Conservation (phyloP, 2,888 invertebrate species). For the Tipula vernalis region DNA sequence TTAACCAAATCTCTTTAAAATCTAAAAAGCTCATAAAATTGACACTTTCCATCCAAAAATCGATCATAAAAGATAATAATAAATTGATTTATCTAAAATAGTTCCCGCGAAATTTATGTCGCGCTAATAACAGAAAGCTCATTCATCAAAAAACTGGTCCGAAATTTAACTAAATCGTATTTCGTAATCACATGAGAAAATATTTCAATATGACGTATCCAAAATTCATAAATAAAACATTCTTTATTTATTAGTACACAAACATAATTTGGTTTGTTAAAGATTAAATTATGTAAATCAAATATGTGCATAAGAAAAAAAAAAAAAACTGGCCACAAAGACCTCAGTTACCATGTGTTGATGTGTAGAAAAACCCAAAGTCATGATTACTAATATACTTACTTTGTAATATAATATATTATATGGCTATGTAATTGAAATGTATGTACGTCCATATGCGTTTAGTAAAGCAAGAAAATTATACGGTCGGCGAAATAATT, state of each 20-base stretch:
- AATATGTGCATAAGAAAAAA: not conserved
- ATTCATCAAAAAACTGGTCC: not conserved
- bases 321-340: not conserved
- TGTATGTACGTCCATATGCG: not conserved
- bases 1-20: not conserved
- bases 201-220: not conserved
- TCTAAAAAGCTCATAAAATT: not conserved
- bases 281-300: not conserved
- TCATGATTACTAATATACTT: not conserved
- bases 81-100: too few species aligned
- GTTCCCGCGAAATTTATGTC: too few species aligned
- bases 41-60: not conserved
- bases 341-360: not conserved
- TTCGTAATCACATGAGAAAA: not conserved
- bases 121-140: not conserved
- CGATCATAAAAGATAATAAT: not conserved
- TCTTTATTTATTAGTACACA: not conserved
- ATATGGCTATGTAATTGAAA: not conserved
- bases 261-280: not conserved
- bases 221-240: not conserved
- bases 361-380: not conserved
- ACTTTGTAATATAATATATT: too few species aligned
- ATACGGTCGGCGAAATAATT: not conserved
- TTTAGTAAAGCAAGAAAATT: not conserved
- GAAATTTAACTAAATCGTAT: not conserved